Evolutionary conservation across 1,140 invertebrate genomes (phyloP).

Genomic region (Drosophila pallidifrons): DNA sequence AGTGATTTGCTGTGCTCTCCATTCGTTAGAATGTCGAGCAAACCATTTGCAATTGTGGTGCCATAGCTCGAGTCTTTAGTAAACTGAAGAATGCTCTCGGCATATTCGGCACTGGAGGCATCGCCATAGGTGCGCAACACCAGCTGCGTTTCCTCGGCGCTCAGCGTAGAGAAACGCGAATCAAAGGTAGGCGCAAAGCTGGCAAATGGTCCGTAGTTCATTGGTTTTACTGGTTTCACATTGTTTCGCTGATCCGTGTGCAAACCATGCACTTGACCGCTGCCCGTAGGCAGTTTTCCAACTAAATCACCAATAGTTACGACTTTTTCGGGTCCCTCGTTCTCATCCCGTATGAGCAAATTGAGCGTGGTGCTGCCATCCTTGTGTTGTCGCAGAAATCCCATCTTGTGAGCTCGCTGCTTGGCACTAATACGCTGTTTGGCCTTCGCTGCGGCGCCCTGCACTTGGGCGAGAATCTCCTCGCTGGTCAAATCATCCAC

Average conservation of each 20-base stretch:
- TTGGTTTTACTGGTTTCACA: constrained; percentile 94
- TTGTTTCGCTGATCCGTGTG: constrained; percentile 95
- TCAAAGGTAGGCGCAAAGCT: constrained; percentile 98
- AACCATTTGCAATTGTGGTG: constrained; percentile 92
- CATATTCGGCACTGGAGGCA: constrained; percentile 94
- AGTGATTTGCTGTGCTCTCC: constrained; percentile 94
- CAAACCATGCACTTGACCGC: constrained; percentile 88
- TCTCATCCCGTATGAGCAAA: constrained; percentile 89
- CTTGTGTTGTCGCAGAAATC: constrained; percentile 91
- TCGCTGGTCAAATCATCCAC: constrained; percentile 92
- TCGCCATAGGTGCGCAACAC: constrained; percentile 95
- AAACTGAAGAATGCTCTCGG: constrained; percentile 93
- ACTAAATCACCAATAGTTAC: constrained; percentile 92
- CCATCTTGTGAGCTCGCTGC: constrained; percentile 89
- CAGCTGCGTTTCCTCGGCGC: constrained; percentile 96
- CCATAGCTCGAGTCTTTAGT: constrained; percentile 94
- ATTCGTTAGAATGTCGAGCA: constrained; percentile 92
- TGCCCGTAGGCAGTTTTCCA: constrained; percentile 94
- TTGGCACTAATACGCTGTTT: constrained; percentile 78
- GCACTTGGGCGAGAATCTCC: constrained; percentile 90
- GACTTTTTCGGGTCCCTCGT: constrained; percentile 91
- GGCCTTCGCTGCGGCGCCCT: constrained; percentile 76
- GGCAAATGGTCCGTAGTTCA: constrained; percentile 97
- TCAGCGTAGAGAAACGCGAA: constrained; percentile 97
- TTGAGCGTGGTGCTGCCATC: constrained; percentile 96